A percentile compares a stretch with the other conserved stretches of the same genome.
These are phyloP conservation scores for Hormiphora californensis DNA, from an alignment of 37 sponge, comb jelly and placozoan genomes.

Conservation along the genomic window DNA sequence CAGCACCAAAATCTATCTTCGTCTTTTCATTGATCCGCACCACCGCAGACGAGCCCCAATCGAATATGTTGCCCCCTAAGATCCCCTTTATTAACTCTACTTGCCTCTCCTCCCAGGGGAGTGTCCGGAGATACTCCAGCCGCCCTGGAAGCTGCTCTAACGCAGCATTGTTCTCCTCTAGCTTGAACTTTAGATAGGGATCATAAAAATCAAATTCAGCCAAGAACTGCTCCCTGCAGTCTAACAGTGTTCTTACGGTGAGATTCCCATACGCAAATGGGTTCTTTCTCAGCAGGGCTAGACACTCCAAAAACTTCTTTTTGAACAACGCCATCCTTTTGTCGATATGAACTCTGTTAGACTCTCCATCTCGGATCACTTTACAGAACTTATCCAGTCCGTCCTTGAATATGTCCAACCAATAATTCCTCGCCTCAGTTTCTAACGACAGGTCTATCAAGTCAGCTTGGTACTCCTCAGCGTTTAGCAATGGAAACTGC, in stretches of 20 bases:
- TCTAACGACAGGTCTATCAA: conserved; percentile 48
- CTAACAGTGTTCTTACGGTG: conserved; percentile 48
- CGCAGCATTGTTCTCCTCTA: conserved; percentile 32
- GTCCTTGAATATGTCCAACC: conserved; percentile 54
- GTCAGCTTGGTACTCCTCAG: conserved; percentile 28
- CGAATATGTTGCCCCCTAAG: conserved; percentile 54
- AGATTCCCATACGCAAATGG: conserved; percentile 56
- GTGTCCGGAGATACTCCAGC: background rate
- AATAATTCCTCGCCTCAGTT: conserved; percentile 53
- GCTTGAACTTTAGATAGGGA: conserved; percentile 47
- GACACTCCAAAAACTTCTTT: conserved; percentile 37
- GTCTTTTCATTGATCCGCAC: conserved; percentile 25
- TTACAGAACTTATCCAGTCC: conserved; percentile 50
- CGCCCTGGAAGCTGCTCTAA: background rate
- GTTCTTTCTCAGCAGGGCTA: conserved; percentile 27
- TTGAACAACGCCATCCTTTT: conserved; percentile 14
- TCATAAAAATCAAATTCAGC: conserved; percentile 55
- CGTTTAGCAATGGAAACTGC: background rate
- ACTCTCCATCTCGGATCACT: conserved; percentile 40
- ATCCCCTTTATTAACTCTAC: conserved; percentile 6
- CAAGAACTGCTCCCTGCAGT: conserved; percentile 53
- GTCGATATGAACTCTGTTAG: conserved; percentile 16
- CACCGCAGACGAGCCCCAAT: conserved; percentile 54
- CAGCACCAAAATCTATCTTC: conserved; percentile 1
- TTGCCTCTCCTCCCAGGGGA: conserved; percentile 53